A percentile compares a stretch with the other conserved stretches of the same genome.
Conservation (phyloP, 2,113 vertebrate species). For the Lophius piscatorius region DNA sequence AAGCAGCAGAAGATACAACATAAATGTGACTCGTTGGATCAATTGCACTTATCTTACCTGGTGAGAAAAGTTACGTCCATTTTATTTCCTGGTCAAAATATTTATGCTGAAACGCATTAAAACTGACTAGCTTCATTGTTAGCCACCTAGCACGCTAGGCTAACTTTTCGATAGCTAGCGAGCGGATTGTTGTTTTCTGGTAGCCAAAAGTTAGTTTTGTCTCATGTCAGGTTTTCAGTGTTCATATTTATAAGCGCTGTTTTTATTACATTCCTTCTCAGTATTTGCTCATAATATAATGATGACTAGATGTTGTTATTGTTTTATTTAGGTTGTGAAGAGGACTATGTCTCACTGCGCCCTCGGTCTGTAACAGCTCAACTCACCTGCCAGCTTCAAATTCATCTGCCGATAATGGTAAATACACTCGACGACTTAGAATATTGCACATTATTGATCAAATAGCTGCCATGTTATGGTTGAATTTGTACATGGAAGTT, state of each 20-base stretch:
- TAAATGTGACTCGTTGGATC: background rate
- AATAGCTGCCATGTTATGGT: background rate
- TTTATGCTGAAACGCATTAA: background rate
- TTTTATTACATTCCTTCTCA: accelerated
- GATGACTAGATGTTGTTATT: background rate
- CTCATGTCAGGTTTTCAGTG: accelerated
- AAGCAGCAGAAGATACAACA: background rate
- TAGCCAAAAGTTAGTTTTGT: background rate
- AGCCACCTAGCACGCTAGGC: constrained; percentile 37
- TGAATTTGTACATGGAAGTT: background rate
- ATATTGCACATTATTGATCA: too few species aligned
- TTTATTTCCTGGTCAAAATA: accelerated
- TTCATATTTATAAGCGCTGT: accelerated
- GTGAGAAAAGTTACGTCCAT: constrained; percentile 7
- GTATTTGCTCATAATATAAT: accelerated
- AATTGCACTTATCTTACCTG: background rate
- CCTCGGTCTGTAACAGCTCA: constrained; percentile 8
- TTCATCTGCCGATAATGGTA: constrained; percentile 37
- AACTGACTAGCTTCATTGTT: constrained; percentile 17
- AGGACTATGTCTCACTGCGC: constrained; percentile 32
- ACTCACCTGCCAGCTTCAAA: background rate
- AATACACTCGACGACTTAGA: background rate
- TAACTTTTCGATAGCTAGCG: constrained; percentile 22
- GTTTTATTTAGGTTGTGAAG: background rate
- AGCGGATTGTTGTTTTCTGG: background rate